These are phyloP conservation scores for Amphipoea oculea DNA, from an alignment of 2,888 invertebrate genomes.

Conservation along the genomic window DNA sequence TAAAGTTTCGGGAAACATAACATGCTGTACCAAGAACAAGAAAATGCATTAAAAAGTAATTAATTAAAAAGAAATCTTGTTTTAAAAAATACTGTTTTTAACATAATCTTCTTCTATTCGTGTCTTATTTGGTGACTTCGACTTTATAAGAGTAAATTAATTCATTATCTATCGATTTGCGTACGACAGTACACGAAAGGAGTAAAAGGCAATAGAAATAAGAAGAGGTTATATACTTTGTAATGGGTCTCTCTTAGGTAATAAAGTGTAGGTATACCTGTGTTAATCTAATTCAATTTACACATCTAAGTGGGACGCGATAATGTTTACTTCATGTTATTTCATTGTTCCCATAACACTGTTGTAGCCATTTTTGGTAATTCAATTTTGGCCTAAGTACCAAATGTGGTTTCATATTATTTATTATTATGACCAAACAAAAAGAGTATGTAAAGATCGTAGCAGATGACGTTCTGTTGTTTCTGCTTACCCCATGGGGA, in stretches of 20 bases:
- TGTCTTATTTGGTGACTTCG: not conserved
- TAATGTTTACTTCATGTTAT: not conserved
- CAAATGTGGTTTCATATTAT: not conserved
- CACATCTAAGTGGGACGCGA: not conserved
- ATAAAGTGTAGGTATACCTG: not conserved
- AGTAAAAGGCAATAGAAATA: not conserved
- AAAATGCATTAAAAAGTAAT: not conserved
- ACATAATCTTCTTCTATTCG: not conserved
- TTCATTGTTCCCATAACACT: not conserved
- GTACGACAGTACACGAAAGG: not conserved
- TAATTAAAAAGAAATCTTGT: not conserved
- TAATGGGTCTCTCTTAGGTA: not conserved
- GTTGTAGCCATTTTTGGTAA: not conserved
- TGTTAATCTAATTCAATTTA: not conserved
- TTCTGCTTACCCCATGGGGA: not conserved
- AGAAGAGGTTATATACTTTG: not conserved
- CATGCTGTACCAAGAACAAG: not conserved
- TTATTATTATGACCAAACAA: conserved; percentile 1
- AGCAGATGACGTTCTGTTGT: not conserved
- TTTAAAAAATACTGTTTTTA: not conserved
- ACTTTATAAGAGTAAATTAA: not conserved
- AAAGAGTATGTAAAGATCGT: not conserved
- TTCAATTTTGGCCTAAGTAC: not conserved
- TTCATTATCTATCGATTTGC: not conserved
- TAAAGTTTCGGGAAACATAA: not conserved